Base-by-base conservation (phyloP, 2,888 invertebrate species). In the Salpingus planirostris region DNA sequence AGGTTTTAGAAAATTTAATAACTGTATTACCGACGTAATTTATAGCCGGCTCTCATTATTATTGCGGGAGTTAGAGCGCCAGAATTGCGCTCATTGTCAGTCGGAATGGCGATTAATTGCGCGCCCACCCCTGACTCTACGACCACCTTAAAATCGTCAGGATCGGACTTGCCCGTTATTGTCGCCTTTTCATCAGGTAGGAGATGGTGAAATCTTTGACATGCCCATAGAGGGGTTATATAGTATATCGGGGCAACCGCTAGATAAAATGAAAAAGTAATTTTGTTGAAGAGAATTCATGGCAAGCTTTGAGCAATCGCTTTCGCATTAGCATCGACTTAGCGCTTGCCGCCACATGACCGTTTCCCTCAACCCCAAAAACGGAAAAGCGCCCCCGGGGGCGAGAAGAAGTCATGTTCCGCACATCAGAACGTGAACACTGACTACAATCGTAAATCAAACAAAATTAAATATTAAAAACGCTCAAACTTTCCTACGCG, bases 381-480 rank as follows among this genome's bases (percentile, higher is more conserved):
- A 29, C 38, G 33, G 31, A 42, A 36, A 31, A 23, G 32, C n/a
- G 37, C 36, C 36, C 18, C 6, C 18, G 18, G 8, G 10, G 5
- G 10, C 23, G 4, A 5, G 10, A 39, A 43, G 40, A 43, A 44
- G 31, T 36, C 43, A 31, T 46, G 50, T 46, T 43, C 44, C 44
- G 47, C 42, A 43, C 45, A 47, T 46, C 44, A 37, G 44, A 46
- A 51, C 40, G 54, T 51, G 59, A 57, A 53, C 59, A 55, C 50
- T n/a, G 58, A 55, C 59, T 60, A 57, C 55, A 63, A 60, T 63
- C 65, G 64, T 65, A 65, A 65, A 65, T 65, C 65, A 65, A 63
- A 61, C 57, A 54, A 61, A 64, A 65, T 65, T 65, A 65, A 64
- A 65, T 65, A 65, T 65, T 64, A 63, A 64, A 64, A 65, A 63